Base-by-base conservation (phyloP, 2,888 invertebrate genomes). In the Ochlodes sylvanus region DNA sequence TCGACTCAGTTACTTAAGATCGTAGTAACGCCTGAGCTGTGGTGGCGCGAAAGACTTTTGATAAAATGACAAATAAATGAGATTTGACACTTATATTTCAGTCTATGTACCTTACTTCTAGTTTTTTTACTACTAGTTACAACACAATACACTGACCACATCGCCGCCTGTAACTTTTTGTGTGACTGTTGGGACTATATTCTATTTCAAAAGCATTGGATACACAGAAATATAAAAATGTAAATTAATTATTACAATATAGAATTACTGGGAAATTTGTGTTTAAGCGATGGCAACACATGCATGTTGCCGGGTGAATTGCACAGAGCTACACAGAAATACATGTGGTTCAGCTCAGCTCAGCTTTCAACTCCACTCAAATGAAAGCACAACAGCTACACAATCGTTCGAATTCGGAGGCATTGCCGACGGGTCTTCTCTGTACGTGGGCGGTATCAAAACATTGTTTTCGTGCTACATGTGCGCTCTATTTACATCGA, bases 381-480 rank as follows among this genome's bases (percentile, higher is more conserved):
- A 56, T 63, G 57, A 71, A 54, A 61, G 58, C 77, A 74, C 79
- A 78, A 79, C 77, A 27, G 27, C 27, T 27, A 27, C 27, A 80
- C 85, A 83, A 86, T 86, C 81, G 86, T 52, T 54, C 52, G 52
- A 21, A 52, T 21, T 52, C 66, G 66, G 50, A 86, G 85, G 84
- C 85, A 86, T 87, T 77, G 79, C 71, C 38, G 44, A 64, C 21
- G 54, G 19, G 19, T 15, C 61, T 69, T 47, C 44, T 5, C 61
- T 70, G 58, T 79, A 77, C 79, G 89, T 89, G 86, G 85, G 86
- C 76, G 83, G 85, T 77, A 79, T 79, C 85, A 86, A 86, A 87
- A 87, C 83, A 84, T 81, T 78, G 75, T 72, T 73, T 72, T 75
- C 68, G 71, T 73, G 72, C 76, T 75, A 72, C 72, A 75, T 76